Conservation (phyloP, 2,888 invertebrate genomes). For the Heliconius ethilla region DNA sequence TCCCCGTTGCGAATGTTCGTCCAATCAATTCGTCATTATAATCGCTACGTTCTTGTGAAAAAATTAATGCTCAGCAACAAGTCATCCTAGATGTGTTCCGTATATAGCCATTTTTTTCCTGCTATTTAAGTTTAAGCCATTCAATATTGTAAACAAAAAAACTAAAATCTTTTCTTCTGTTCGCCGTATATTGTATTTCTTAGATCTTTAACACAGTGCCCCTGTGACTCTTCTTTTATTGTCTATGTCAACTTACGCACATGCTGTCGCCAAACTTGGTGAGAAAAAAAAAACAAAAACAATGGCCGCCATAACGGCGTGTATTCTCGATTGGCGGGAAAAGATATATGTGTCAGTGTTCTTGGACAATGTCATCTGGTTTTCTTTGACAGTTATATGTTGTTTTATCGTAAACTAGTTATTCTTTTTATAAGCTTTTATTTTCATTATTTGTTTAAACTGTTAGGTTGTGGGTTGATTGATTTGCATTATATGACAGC, state of each 20-base stretch:
- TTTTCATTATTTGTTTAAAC: slow-evolving; percentile 5
- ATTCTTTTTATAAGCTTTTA: not conserved
- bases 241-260: slow-evolving; percentile 58
- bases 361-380: slow-evolving; percentile 36
- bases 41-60: slow-evolving; percentile 65
- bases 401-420: slow-evolving; percentile 27
- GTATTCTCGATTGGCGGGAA: slow-evolving; percentile 58
- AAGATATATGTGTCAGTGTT: slow-evolving; percentile 55
- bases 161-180: not conserved
- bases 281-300: slow-evolving; percentile 69
- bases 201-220: not conserved
- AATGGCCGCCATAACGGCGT: slow-evolving; percentile 69
- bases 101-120: not conserved
- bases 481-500: not conserved
- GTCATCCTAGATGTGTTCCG: not conserved
- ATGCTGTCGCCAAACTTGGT: slow-evolving; percentile 62
- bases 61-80: slow-evolving; percentile 52
- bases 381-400: slow-evolving; percentile 29
- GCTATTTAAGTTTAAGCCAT: too few species aligned
- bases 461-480: slow-evolving; percentile 1
- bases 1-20: slow-evolving; percentile 66
- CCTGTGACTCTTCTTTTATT: not conserved
- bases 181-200: not conserved
- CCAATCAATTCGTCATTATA: slow-evolving; percentile 79
- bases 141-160: too few species aligned